Conservation (phyloP, 1,140 invertebrate genomes). For the Cydia fagiglandana region DNA sequence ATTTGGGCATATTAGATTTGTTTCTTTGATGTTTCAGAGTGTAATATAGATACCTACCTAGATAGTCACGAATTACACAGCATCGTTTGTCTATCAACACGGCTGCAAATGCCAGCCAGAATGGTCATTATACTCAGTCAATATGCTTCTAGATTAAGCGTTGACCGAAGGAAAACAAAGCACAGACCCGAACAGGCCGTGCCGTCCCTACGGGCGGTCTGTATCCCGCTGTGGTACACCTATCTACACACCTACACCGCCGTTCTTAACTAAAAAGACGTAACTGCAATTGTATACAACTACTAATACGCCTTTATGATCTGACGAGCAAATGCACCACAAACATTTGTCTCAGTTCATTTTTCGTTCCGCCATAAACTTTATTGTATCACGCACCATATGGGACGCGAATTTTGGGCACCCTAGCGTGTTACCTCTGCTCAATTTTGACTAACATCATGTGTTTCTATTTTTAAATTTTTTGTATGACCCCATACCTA, state of each 20-base stretch:
- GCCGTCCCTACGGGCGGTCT: slow-evolving; percentile 54
- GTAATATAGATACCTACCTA: background rate
- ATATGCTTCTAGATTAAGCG: slow-evolving; percentile 24
- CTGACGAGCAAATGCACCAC: slow-evolving; percentile 39
- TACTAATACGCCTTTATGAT: slow-evolving; percentile 7
- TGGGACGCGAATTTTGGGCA: slow-evolving; percentile 57
- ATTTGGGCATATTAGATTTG: background rate
- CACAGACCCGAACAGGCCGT: slow-evolving; percentile 46
- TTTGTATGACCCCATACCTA: background rate
- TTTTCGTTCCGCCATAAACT: slow-evolving; percentile 63
- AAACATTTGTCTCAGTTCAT: slow-evolving; percentile 65
- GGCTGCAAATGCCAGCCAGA: slow-evolving; percentile 10
- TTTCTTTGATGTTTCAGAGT: background rate
- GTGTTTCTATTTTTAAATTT: slow-evolving; percentile 4
- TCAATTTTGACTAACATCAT: slow-evolving; percentile 45
- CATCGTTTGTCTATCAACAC: slow-evolving; percentile 20
- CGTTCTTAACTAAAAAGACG: background rate
- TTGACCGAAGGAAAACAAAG: slow-evolving; percentile 40
- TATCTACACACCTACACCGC: slow-evolving; percentile 53
- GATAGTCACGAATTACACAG: background rate
- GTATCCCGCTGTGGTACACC: slow-evolving; percentile 60
- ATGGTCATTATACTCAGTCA: slow-evolving; percentile 28
- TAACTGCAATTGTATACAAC: background rate
- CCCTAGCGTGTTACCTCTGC: slow-evolving; percentile 43
- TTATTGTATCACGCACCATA: slow-evolving; percentile 62